Evolutionary conservation across 2,113 vertebrate species (phyloP).

Genomic region (Suricata suricatta): DNA sequence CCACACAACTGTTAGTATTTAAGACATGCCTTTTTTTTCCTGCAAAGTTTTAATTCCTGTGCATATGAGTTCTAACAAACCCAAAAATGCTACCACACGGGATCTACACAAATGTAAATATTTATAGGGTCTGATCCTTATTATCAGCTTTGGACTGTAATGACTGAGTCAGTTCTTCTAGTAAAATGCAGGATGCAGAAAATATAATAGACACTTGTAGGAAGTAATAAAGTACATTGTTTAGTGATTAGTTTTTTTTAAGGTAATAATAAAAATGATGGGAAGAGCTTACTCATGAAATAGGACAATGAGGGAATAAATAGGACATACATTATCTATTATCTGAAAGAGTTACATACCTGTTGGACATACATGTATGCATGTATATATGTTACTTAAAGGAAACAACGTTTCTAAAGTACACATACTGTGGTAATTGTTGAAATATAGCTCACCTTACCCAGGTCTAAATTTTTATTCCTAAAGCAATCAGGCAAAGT

Average conservation of each 20-base stretch:
- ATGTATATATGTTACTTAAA: not conserved
- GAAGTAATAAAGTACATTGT: not conserved
- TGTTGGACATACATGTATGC: not conserved
- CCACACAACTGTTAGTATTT: not conserved
- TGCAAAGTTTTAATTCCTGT: not conserved
- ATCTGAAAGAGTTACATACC: not conserved
- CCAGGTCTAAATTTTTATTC: constrained; percentile 4
- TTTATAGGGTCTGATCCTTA: not conserved
- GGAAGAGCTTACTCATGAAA: not conserved
- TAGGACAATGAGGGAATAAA: not conserved
- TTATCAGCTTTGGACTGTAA: not conserved
- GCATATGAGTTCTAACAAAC: not conserved
- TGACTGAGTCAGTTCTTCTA: not conserved
- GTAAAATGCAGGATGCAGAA: not conserved
- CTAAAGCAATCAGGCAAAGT: not conserved
- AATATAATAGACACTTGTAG: not conserved
- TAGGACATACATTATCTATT: not conserved
- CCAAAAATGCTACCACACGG: not conserved
- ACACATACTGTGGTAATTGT: not conserved
- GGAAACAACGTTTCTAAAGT: not conserved
- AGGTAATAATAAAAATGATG: not conserved
- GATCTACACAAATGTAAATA: not conserved
- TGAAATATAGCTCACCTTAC: not conserved
- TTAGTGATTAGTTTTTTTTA: not conserved
- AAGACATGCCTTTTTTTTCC: not conserved